These are phyloP conservation scores for Pyrrhosoma nymphula DNA, from an alignment of 2,888 invertebrate species.

Conservation along the genomic window DNA sequence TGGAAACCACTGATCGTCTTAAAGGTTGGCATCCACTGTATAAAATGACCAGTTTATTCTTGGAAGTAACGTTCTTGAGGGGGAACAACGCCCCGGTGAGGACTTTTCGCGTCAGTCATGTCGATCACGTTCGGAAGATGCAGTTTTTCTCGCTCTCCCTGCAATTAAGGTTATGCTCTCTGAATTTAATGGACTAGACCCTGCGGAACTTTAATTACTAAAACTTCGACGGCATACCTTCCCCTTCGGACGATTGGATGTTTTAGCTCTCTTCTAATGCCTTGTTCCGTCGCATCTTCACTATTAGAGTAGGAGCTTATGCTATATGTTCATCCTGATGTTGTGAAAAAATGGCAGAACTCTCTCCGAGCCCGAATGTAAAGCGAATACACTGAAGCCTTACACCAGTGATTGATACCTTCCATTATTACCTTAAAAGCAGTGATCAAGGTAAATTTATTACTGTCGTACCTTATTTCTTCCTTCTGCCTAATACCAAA, in stretches of 20 bases:
- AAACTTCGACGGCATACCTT: neutral
- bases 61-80: constrained; percentile 20
- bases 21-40: neutral
- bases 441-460: no score
- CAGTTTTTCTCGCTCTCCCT: constrained; percentile 54
- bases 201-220: constrained; percentile 20
- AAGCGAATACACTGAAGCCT: no score
- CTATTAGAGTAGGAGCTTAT: neutral
- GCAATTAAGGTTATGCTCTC: constrained; percentile 61
- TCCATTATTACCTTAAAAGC: no score
- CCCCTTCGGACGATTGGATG: neutral
- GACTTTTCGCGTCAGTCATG: constrained; percentile 17
- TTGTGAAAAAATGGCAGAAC: neutral
- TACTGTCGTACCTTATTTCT: no score
- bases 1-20: constrained; percentile 28
- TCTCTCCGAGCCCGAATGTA: no score
- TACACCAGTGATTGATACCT: no score
- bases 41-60: constrained; percentile 53
- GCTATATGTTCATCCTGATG: neutral
- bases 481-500: no score
- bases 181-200: constrained; percentile 48
- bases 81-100: neutral
- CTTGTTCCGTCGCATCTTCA: neutral
- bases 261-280: neutral
- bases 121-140: constrained; percentile 52